These are phyloP conservation scores for Haliclona indistincta DNA, from an alignment of 37 sponge, comb jelly and placozoan genomes.

Conservation along the genomic window DNA sequence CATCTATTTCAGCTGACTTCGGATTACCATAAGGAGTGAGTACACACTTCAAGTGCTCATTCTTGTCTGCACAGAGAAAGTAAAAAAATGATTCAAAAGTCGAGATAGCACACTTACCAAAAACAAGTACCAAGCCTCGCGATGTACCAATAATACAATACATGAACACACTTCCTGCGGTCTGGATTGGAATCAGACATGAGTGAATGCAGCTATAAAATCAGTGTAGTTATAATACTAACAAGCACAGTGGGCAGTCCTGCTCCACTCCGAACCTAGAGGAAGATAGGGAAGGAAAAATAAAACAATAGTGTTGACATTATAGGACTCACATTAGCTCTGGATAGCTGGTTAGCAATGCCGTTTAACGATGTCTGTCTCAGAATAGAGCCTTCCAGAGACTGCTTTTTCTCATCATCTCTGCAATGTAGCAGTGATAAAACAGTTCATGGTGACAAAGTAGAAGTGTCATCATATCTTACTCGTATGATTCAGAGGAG, in stretches of 20 bases:
- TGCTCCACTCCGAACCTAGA: slow-evolving; percentile 41
- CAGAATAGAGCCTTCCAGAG: slow-evolving; percentile 60
- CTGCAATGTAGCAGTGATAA: too few relatives aligned
- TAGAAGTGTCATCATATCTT: background rate
- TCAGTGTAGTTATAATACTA: background rate
- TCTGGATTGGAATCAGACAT: slow-evolving; percentile 4
- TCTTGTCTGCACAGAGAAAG: slow-evolving; percentile 12
- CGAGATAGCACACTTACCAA: slow-evolving; percentile 50
- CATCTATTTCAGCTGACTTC: slow-evolving; percentile 28
- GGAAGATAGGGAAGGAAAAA: background rate
- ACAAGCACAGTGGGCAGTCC: slow-evolving; percentile 62
- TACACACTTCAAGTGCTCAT: slow-evolving; percentile 52
- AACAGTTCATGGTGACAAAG: too few relatives aligned
- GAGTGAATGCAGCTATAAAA: background rate
- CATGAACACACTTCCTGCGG: slow-evolving; percentile 30
- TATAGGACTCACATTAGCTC: slow-evolving; percentile 41
- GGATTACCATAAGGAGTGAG: slow-evolving; percentile 33
- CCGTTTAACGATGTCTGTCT: slow-evolving; percentile 44
- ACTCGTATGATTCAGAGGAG: background rate
- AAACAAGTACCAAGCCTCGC: slow-evolving; percentile 69
- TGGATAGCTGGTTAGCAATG: slow-evolving; percentile 63
- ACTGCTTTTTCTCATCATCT: background rate
- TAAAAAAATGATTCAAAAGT: background rate
- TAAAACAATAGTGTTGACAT: background rate
- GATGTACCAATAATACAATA: slow-evolving; percentile 77